phyloP scores from a whole-genome alignment of 2,113 vertebrate genomes.

The Phalacrocorax brasilianus region DNA sequence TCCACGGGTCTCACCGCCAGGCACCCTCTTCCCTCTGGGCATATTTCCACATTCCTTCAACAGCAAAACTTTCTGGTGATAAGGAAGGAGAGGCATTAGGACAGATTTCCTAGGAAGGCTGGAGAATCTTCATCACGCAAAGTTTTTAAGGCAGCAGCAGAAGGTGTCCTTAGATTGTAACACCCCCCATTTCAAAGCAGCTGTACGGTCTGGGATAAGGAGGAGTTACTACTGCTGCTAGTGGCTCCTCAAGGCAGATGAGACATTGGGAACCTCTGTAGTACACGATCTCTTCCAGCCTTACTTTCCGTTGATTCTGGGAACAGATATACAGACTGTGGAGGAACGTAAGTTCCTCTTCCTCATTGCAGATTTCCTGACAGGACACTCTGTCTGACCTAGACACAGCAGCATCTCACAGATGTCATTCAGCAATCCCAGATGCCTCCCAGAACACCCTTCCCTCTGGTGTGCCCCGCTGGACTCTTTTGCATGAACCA shows the following conservation, averaged over 20 bases:
- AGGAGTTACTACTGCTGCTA: neutral
- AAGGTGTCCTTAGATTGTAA: neutral
- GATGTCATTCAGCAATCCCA: neutral
- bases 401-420: neutral
- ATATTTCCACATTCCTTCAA: neutral
- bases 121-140: neutral
- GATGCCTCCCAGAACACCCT: neutral
- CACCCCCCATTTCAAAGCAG: neutral
- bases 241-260: neutral
- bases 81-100: neutral
- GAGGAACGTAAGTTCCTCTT: neutral
- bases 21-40: neutral
- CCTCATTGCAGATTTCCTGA: neutral
- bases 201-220: neutral
- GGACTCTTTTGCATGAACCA: neutral
- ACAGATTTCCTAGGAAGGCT: neutral
- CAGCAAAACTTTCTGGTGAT: neutral
- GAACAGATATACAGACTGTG: neutral
- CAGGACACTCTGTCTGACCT: neutral
- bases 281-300: rapidly evolving
- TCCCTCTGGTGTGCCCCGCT: rapidly evolving
- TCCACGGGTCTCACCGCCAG: neutral
- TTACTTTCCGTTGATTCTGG: neutral
- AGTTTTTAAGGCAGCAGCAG: neutral
- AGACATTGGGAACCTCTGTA: neutral